These are phyloP conservation scores for Acanthurus lineatus DNA, from an alignment of 2,797 vertebrate genomes.

Conservation along the genomic window DNA sequence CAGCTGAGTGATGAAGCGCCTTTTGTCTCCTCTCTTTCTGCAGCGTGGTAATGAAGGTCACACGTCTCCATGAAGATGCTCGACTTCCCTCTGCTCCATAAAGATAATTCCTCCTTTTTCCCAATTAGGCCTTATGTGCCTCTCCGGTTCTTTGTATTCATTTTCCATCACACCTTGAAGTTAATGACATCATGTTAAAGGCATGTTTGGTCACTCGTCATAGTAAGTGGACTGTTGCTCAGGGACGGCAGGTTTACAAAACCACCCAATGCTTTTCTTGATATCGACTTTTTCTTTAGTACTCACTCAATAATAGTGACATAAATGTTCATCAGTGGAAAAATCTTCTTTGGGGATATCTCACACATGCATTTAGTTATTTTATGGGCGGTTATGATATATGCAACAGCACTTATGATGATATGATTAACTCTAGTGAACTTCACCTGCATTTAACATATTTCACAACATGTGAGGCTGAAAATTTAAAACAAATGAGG, in stretches of 20 bases:
- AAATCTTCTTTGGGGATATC: neutral
- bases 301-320: neutral
- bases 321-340: neutral
- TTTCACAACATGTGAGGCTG: neutral
- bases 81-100: constrained; percentile 55
- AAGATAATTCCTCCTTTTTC: constrained; percentile 70
- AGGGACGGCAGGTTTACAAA: neutral
- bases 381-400: constrained; percentile 4
- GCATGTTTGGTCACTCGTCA: constrained; percentile 18
- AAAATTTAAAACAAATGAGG: constrained; percentile 6
- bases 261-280: neutral
- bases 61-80: constrained; percentile 64
- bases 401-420: neutral
- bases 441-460: neutral
- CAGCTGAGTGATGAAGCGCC: constrained; percentile 13
- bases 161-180: constrained; percentile 53
- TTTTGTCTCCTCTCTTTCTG: constrained; percentile 35
- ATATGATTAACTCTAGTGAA: neutral
- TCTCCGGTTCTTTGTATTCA: constrained; percentile 25
- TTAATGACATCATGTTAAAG: constrained; percentile 65
- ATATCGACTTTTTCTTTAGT: neutral
- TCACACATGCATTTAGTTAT: neutral
- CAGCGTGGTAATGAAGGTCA: constrained; percentile 78
- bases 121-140: constrained; percentile 52
- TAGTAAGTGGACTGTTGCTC: neutral